These are phyloP conservation scores for Scatophagus argus DNA, from an alignment of 2,113 vertebrate genomes.

Conservation along the genomic window DNA sequence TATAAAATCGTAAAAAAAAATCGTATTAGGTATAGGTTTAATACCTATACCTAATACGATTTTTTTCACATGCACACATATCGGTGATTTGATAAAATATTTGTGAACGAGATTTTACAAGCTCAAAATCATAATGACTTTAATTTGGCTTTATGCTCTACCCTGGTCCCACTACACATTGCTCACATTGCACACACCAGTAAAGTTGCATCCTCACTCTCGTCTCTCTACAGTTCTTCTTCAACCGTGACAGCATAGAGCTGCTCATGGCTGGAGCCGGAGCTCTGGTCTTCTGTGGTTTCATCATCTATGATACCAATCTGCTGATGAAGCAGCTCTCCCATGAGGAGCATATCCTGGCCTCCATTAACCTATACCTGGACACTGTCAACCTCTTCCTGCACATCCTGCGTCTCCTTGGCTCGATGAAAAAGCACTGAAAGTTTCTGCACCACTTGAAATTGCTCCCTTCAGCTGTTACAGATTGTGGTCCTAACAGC, in stretches of 20 bases:
- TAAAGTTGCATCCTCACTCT: neutral
- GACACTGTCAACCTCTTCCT: conserved; percentile 97
- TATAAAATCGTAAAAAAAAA: no score
- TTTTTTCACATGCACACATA: no score
- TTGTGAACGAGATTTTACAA: no score
- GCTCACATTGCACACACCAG: neutral
- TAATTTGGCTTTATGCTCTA: no score
- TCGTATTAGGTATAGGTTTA: no score
- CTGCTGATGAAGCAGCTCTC: conserved; percentile 95
- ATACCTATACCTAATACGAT: no score
- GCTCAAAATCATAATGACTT: no score
- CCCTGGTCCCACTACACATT: neutral
- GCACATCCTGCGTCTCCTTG: conserved; percentile 89
- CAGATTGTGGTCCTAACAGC: no score
- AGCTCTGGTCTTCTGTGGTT: conserved; percentile 95
- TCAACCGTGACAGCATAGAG: conserved; percentile 88
- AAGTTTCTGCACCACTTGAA: neutral
- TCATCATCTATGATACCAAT: conserved; percentile 96
- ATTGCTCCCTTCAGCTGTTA: neutral
- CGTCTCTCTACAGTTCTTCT: conserved; percentile 86
- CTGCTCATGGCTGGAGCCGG: conserved; percentile 87
- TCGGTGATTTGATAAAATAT: no score
- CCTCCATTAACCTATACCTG: conserved; percentile 95
- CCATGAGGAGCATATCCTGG: conserved; percentile 95
- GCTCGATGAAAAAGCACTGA: conserved; percentile 93